phyloP scores from a whole-genome alignment of 2,888 invertebrate species.

The Melieria picta region DNA sequence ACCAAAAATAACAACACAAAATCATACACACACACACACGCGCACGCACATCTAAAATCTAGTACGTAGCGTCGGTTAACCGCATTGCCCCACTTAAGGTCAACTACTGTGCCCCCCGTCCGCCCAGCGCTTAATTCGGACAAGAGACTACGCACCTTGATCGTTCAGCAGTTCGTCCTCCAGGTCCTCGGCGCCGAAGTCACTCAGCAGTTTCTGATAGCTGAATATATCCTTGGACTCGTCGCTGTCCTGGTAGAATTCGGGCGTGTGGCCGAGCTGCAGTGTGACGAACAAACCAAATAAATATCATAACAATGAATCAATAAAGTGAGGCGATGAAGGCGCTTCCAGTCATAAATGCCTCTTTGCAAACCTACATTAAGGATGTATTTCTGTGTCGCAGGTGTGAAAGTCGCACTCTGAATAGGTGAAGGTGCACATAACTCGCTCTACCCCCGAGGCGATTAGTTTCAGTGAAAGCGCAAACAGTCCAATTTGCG shows the following conservation, averaged over 20 bases:
- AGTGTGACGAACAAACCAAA: background rate
- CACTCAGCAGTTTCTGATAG: constrained; percentile 74
- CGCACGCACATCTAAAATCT: constrained; percentile 7
- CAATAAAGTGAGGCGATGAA: too few relatives aligned
- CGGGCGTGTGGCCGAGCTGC: constrained; percentile 81
- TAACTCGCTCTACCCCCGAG: too few relatives aligned
- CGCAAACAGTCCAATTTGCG: too few relatives aligned
- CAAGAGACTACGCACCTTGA: constrained; percentile 72
- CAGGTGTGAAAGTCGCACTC: too few relatives aligned
- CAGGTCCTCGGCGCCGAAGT: constrained; percentile 76
- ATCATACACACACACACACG: constrained; percentile 15
- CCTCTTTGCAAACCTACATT: too few relatives aligned
- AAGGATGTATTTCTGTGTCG: too few relatives aligned
- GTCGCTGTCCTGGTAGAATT: constrained; percentile 77
- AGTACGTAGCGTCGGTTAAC: background rate
- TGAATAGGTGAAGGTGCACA: too few relatives aligned
- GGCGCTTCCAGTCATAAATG: too few relatives aligned
- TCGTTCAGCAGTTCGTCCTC: constrained; percentile 78
- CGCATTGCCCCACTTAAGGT: background rate
- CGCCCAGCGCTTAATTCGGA: too few relatives aligned
- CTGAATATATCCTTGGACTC: constrained; percentile 72
- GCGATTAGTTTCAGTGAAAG: too few relatives aligned
- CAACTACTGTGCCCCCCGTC: background rate
- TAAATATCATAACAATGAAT: background rate
- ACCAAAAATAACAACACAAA: background rate